Evolutionary conservation across 1,140 invertebrate species (phyloP).

Genomic region (Pseudobourletiella spinata): DNA sequence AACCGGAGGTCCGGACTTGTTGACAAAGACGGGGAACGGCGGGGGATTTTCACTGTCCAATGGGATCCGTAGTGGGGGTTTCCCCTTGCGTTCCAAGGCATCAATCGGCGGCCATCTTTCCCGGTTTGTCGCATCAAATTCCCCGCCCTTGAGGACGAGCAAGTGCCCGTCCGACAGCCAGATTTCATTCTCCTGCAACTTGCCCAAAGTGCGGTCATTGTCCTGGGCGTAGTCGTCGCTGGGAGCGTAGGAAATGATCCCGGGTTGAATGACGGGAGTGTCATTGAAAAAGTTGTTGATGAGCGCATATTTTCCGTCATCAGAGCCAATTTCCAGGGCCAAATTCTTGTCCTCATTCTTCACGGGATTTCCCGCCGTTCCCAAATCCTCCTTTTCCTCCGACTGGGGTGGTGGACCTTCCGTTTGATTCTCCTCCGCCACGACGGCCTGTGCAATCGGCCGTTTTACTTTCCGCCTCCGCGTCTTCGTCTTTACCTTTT

Average conservation of each 20-base stretch:
- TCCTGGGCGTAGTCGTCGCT: constrained; percentile 54
- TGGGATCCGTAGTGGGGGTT: constrained; percentile 57
- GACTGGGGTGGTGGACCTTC: too few species aligned
- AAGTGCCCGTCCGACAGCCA: constrained; percentile 82
- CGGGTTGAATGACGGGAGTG: constrained; percentile 55
- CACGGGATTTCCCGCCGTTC: constrained; percentile 7
- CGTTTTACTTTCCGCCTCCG: constrained; percentile 33
- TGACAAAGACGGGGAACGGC: constrained; percentile 68
- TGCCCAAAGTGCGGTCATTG: constrained; percentile 55
- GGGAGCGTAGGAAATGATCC: constrained; percentile 67
- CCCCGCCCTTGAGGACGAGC: constrained; percentile 68
- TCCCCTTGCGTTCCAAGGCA: constrained; percentile 53
- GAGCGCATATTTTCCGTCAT: constrained; percentile 77
- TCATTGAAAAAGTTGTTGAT: constrained; percentile 74
- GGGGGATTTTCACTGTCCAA: constrained; percentile 65
- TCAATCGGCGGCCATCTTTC: constrained; percentile 66
- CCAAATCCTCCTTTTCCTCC: constrained; percentile 6
- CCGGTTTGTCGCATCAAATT: constrained; percentile 39
- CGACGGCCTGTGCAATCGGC: constrained; percentile 11
- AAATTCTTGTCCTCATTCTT: constrained; percentile 33
- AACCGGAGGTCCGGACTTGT: constrained; percentile 64
- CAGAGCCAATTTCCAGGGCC: constrained; percentile 38
- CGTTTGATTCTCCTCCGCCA: neutral
- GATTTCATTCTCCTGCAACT: constrained; percentile 71
- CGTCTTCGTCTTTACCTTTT: constrained; percentile 15